These are phyloP conservation scores for Drosophila pseudoobscura DNA, from an alignment of 1,140 invertebrate genomes.

Conservation along the genomic window DNA sequence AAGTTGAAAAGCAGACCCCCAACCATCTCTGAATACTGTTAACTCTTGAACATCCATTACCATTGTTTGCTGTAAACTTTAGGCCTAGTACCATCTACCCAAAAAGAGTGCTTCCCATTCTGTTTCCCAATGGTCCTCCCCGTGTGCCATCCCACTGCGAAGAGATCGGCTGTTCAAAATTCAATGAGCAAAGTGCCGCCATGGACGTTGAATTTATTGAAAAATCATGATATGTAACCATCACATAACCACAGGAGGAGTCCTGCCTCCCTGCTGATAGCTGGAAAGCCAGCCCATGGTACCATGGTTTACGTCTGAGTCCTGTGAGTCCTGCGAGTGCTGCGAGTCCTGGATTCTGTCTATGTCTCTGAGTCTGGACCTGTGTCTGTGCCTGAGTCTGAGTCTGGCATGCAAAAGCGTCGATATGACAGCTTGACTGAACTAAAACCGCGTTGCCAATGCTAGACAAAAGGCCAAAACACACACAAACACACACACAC, in stretches of 20 bases:
- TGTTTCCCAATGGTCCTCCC: neutral
- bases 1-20: too few relatives aligned
- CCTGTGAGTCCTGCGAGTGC: neutral
- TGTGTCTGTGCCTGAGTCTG: conserved; percentile 1
- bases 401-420: conserved; percentile 69
- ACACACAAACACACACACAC: conserved; percentile 15
- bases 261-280: conserved; percentile 18
- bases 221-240: conserved; percentile 81
- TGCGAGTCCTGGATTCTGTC: neutral
- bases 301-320: neutral
- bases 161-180: conserved; percentile 63
- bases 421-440: conserved; percentile 82
- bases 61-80: conserved; percentile 41
- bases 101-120: neutral
- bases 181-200: conserved; percentile 77
- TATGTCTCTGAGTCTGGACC: conserved; percentile 5
- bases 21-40: neutral
- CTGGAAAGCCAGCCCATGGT: conserved; percentile 7
- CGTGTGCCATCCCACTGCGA: neutral
- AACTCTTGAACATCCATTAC: conserved; percentile 41
- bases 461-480: conserved; percentile 52
- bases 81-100: conserved; percentile 1
- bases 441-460: conserved; percentile 69
- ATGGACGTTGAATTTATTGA: conserved; percentile 76
- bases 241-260: conserved; percentile 32